Conservation (phyloP, 2,113 vertebrate species). For the Hemiscyllium ocellatum region DNA sequence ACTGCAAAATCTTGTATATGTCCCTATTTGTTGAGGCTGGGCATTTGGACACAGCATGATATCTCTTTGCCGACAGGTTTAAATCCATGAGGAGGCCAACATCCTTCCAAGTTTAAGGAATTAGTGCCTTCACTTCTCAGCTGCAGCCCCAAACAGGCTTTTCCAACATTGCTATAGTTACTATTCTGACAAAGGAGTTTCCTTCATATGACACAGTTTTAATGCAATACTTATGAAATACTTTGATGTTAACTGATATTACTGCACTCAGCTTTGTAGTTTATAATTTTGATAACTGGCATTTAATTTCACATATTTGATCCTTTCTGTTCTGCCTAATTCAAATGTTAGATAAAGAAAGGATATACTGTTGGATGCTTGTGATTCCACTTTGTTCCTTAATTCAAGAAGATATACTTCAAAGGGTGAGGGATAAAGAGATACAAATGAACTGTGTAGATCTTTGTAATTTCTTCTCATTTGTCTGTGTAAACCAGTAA, state of each 20-base stretch:
- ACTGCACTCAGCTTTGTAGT: not conserved
- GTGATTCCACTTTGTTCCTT: not conserved
- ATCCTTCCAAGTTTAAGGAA: not conserved
- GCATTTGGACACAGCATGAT: not conserved
- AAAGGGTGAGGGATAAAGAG: not conserved
- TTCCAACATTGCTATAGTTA: not conserved
- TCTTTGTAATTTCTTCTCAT: not conserved
- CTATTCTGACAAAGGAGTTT: not conserved
- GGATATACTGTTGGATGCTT: not conserved
- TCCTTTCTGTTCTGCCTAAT: not conserved
- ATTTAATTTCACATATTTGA: not conserved
- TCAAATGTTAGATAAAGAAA: not conserved
- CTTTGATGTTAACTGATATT: not conserved
- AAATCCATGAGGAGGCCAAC: not conserved
- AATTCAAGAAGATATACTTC: not conserved
- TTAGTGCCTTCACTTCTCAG: not conserved
- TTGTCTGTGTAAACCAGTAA: not conserved
- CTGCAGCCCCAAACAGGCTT: not conserved
- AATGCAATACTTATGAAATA: not conserved
- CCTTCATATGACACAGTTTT: not conserved
- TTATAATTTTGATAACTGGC: not conserved
- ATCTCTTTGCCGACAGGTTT: not conserved
- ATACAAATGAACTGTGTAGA: not conserved
- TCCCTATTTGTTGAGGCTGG: not conserved
- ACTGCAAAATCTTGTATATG: not conserved